These are phyloP conservation scores for Coecobrya sp. DNA, from an alignment of 2,888 invertebrate species.

Conservation along the genomic window DNA sequence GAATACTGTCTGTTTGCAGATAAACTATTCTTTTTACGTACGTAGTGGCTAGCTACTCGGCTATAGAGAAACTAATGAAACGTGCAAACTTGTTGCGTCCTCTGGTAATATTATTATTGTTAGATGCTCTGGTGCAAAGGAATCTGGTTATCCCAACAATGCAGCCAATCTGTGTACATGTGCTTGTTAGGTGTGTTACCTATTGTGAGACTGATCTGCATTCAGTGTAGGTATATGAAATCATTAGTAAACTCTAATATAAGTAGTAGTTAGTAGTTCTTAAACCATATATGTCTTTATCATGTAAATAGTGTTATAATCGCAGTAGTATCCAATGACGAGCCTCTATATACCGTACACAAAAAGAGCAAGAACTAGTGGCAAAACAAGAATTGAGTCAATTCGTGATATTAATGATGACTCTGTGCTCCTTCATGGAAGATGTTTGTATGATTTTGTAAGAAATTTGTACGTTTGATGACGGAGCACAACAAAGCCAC, in stretches of 20 bases:
- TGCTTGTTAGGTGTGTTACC: neutral
- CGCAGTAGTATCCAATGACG: constrained; percentile 24
- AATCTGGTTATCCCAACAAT: constrained; percentile 69
- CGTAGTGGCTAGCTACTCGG: constrained; percentile 41
- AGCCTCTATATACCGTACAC: constrained; percentile 20
- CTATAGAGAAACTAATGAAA: constrained; percentile 55
- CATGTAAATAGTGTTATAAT: constrained; percentile 29
- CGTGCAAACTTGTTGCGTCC: constrained; percentile 48
- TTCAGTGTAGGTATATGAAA: constrained; percentile 13
- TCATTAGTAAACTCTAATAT: neutral
- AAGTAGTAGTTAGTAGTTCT: neutral
- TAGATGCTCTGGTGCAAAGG: constrained; percentile 30
- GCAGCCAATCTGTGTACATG: constrained; percentile 27
- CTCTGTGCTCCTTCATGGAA: constrained; percentile 33
- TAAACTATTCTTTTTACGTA: constrained; percentile 21
- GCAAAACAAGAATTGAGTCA: constrained; percentile 19
- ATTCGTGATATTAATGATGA: constrained; percentile 1
- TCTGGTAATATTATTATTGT: constrained; percentile 2
- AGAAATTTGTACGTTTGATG: neutral
- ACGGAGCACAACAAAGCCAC: constrained; percentile 45
- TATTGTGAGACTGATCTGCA: constrained; percentile 35
- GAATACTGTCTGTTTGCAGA: constrained; percentile 60
- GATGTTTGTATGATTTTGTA: neutral
- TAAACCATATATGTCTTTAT: neutral
- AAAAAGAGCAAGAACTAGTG: neutral